Evolutionary conservation across 2,113 vertebrate species (phyloP), one percentile per base, ranked within the genome.

Genomic region (Callocephalon fimbriatum): DNA sequence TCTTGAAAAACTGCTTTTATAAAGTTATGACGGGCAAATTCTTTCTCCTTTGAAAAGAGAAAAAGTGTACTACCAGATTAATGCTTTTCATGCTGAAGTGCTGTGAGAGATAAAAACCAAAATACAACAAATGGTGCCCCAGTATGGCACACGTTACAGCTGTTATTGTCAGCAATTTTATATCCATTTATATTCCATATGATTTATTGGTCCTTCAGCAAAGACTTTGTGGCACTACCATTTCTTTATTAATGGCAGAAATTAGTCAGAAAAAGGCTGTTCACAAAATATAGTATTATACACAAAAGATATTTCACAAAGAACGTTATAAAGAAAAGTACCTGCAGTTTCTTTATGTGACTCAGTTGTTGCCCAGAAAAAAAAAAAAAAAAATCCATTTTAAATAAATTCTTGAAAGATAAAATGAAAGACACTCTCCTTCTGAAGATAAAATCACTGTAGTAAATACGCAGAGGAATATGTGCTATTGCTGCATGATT

Each of bases 261-360:
- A 91, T 6, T 71, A 88, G 15, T 67, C 86, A 84, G n/a, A 88
- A 92, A 90, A 94, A 62, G 12, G 23, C 26, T 78, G 32, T 26
- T 76, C 12, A 47, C 38, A 66, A 86, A 92, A 63, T 19, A 66
- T 3, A 68, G 1, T 23, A 45, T 72, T 53, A 48, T 8, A 74
- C 10, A 93, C 15, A 25, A 86, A 96, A 78, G 25, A 51, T 91
- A 96, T 31, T 92, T 86, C 82, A 92, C 14, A 47, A 66, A 79
- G 1, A 15, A 50, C 14, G 37, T 32, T 56, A 73, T 12, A 84
- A 5, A 70, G n/a, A 93, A 38, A 76, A 84, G n/a, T 74, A 51
- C 27, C 29, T 38, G 40, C 15, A 72, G 22, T 78, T 89, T 96
- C 66, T 38, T 87, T 62, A 81, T 16, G 10, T 50, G 20, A 72